phyloP scores from a whole-genome alignment of 2,888 invertebrate species.

The Cheilosia pagana region DNA sequence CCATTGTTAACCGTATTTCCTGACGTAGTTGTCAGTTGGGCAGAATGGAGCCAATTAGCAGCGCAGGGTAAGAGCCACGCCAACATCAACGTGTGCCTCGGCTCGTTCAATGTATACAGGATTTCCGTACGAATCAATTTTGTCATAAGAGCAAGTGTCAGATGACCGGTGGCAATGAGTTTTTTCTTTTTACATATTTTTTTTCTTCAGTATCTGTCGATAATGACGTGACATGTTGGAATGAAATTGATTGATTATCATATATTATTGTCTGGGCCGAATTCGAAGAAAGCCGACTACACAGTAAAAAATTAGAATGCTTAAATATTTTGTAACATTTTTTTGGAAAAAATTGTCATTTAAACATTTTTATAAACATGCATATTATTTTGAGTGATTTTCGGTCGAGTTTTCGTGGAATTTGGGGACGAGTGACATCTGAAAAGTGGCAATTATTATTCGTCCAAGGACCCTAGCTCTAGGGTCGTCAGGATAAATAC shows the following conservation, averaged over 20 bases:
- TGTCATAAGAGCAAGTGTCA: conserved; percentile 38
- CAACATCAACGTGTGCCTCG: background rate
- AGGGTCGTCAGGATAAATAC: no score
- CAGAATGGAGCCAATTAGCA: conserved; percentile 55
- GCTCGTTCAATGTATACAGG: conserved; percentile 47
- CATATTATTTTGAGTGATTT: no score
- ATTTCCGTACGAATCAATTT: conserved; percentile 65
- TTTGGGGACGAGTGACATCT: no score
- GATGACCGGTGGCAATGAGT: conserved; percentile 46
- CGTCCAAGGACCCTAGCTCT: no score
- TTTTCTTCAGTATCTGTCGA: conserved; percentile 28
- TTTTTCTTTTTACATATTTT: conserved; percentile 14
- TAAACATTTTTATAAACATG: no score
- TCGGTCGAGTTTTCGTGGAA: no score
- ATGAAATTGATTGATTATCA: conserved; percentile 42
- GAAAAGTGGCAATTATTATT: no score
- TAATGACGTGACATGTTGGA: conserved; percentile 24
- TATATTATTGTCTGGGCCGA: conserved; percentile 10
- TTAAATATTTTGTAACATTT: no score
- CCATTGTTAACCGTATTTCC: conserved; percentile 45
- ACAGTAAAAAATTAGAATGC: no score
- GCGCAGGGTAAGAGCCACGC: conserved; percentile 8
- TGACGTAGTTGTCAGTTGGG: conserved; percentile 42
- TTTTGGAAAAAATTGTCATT: no score
- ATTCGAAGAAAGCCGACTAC: conserved; percentile 39